These are phyloP conservation scores for Bombylius major DNA, from an alignment of 2,888 invertebrate species.

Conservation along the genomic window DNA sequence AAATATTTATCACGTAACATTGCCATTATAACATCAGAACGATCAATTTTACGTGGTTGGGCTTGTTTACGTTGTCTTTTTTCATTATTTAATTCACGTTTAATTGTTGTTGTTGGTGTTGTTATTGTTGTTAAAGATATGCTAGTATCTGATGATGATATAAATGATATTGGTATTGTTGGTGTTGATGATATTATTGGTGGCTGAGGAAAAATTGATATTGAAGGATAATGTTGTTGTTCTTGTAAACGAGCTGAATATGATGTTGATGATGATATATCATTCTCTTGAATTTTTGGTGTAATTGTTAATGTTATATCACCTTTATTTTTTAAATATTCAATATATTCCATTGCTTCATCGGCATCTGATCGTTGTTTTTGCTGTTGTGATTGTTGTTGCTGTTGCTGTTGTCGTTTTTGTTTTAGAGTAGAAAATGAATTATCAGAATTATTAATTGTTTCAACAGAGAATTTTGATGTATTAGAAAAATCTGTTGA, in stretches of 20 bases:
- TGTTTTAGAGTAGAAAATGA: constrained; percentile 3
- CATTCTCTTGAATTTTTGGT: constrained; percentile 13
- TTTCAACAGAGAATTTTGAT: constrained; percentile 5
- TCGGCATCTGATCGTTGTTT: constrained; percentile 15
- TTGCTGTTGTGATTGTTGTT: constrained; percentile 11
- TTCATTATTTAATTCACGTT: not conserved
- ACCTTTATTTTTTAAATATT: constrained; percentile 35
- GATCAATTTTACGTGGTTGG: constrained; percentile 34
- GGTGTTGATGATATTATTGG: constrained; percentile 27
- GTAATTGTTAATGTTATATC: constrained; percentile 35
- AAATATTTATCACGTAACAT: constrained; percentile 36
- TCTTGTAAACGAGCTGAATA: not conserved
- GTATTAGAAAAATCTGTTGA: constrained; percentile 13
- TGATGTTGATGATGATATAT: not conserved
- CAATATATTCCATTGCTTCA: constrained; percentile 34
- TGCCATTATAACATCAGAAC: constrained; percentile 28
- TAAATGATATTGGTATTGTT: not conserved
- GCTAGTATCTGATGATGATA: constrained; percentile 3
- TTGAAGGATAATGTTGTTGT: not conserved
- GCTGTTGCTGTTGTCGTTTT: constrained; percentile 8
- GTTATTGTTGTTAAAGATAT: constrained; percentile 1
- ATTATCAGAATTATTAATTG: constrained; percentile 12
- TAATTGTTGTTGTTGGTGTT: constrained; percentile 5
- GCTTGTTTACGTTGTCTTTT: constrained; percentile 36
- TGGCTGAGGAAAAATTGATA: constrained; percentile 15